Percentiles rank a stretch among this genome's conserved stretches.
phyloP scores from a whole-genome alignment of 2,888 invertebrate genomes.

The Leucoma salicis region DNA sequence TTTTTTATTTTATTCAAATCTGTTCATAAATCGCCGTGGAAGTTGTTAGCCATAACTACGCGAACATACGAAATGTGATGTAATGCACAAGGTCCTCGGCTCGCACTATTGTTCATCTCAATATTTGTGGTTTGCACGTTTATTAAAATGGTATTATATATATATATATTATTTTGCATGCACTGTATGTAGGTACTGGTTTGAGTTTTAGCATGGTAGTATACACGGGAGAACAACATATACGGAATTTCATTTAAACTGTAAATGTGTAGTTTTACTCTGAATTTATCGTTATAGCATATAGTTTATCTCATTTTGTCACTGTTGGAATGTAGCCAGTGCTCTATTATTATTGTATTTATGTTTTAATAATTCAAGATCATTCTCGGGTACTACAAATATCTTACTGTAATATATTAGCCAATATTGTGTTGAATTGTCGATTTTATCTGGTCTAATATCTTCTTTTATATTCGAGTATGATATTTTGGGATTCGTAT shows the following conservation, averaged over 20 bases:
- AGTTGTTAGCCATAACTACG: conserved; percentile 61
- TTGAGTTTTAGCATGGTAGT: conserved; percentile 12
- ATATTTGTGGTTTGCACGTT: conserved; percentile 29
- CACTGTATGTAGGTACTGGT: conserved; percentile 15
- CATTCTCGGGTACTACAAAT: conserved; percentile 1
- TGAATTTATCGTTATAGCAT: conserved; percentile 14
- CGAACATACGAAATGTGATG: conserved; percentile 43
- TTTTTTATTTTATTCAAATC: conserved; percentile 33
- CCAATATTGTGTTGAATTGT: not conserved
- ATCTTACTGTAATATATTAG: not conserved
- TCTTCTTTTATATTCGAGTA: conserved; percentile 5
- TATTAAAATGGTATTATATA: conserved; percentile 11
- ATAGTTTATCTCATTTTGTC: conserved; percentile 22
- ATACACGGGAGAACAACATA: conserved; percentile 4
- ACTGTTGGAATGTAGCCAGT: conserved; percentile 52
- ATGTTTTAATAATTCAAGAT: conserved; percentile 10
- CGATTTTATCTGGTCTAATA: not conserved
- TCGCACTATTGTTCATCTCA: conserved; percentile 39
- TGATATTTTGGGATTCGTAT: not conserved
- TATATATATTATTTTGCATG: conserved; percentile 33
- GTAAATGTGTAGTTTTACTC: not conserved
- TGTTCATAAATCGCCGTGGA: conserved; percentile 50
- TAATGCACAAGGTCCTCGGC: conserved; percentile 53
- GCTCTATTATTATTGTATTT: conserved; percentile 30
- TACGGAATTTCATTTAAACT: not conserved